These are phyloP conservation scores for Leptinotarsa haldemani DNA, from an alignment of 2,888 invertebrate species.

Conservation along the genomic window DNA sequence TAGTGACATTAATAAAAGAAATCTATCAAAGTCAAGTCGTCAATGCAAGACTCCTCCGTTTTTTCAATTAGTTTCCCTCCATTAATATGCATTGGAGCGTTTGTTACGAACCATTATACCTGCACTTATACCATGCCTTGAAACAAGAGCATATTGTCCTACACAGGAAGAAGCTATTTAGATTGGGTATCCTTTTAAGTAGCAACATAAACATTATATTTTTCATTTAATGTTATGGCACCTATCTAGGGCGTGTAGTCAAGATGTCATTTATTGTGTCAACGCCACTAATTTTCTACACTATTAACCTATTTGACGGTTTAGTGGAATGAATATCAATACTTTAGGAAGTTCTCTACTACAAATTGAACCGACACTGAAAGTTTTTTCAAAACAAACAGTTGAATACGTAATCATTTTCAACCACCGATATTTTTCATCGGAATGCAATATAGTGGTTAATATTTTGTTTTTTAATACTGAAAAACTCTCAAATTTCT, in stretches of 20 bases:
- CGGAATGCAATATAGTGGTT: too few species aligned
- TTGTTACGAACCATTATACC: constrained; percentile 4
- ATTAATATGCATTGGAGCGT: constrained; percentile 16
- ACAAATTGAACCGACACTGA: too few species aligned
- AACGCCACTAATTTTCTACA: neutral
- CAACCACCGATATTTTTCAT: too few species aligned
- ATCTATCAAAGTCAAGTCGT: constrained; percentile 10
- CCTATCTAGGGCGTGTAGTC: neutral
- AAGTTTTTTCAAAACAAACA: too few species aligned
- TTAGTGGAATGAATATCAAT: neutral
- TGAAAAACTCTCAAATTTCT: too few species aligned
- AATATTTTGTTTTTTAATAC: too few species aligned
- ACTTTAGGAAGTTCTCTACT: neutral
- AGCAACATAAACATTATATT: neutral
- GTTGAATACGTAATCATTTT: too few species aligned
- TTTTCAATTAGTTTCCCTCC: constrained; percentile 26
- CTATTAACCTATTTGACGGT: neutral
- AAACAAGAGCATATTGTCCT: constrained; percentile 17
- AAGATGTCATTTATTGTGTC: neutral
- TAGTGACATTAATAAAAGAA: constrained; percentile 24
- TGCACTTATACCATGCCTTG: constrained; percentile 13
- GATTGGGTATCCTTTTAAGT: constrained; percentile 13
- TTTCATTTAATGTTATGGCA: neutral
- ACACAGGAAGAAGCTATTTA: constrained; percentile 16
- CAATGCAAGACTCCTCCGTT: constrained; percentile 17